phyloP scores from a whole-genome alignment of 2,797 vertebrate species.

The Sphenopsis melanotis region DNA sequence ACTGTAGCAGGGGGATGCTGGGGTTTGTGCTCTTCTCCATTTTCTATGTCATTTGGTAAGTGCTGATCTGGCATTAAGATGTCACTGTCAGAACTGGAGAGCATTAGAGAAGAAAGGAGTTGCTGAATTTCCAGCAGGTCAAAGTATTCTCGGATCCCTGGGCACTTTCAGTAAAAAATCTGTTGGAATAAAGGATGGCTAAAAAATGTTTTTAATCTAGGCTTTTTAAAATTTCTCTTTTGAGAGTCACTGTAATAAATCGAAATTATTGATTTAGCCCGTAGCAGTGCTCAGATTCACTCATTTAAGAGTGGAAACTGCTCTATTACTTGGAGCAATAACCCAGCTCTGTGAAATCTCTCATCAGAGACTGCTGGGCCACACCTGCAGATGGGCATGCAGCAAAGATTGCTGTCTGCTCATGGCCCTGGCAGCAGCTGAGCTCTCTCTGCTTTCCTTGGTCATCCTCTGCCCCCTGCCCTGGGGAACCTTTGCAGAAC shows the following conservation, averaged over 20 bases:
- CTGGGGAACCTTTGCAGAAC: neutral
- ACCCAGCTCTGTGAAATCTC: neutral
- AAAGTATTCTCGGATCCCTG: constrained; percentile 17
- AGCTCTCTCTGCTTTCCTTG: neutral
- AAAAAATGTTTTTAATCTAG: constrained; percentile 56
- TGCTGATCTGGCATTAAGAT: constrained; percentile 57
- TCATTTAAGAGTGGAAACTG: constrained; percentile 19
- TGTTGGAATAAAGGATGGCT: constrained; percentile 55
- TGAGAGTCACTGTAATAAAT: constrained; percentile 49
- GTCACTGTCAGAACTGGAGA: constrained; percentile 28
- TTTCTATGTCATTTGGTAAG: constrained; percentile 24
- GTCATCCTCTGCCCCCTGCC: neutral
- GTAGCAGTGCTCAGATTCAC: neutral
- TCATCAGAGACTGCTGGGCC: neutral
- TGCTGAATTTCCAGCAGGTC: constrained; percentile 27
- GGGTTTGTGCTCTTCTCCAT: neutral
- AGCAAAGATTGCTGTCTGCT: neutral
- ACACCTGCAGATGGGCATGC: neutral
- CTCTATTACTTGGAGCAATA: constrained; percentile 7
- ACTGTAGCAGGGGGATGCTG: neutral
- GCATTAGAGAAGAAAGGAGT: neutral
- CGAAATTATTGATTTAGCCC: constrained; percentile 53
- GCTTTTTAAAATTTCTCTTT: constrained; percentile 61
- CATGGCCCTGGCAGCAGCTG: neutral
- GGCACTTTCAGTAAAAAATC: constrained; percentile 22